Evolutionary conservation across 2,888 invertebrate genomes (phyloP), one percentile per base, ranked within the genome.

Genomic region (Salticus scenicus): DNA sequence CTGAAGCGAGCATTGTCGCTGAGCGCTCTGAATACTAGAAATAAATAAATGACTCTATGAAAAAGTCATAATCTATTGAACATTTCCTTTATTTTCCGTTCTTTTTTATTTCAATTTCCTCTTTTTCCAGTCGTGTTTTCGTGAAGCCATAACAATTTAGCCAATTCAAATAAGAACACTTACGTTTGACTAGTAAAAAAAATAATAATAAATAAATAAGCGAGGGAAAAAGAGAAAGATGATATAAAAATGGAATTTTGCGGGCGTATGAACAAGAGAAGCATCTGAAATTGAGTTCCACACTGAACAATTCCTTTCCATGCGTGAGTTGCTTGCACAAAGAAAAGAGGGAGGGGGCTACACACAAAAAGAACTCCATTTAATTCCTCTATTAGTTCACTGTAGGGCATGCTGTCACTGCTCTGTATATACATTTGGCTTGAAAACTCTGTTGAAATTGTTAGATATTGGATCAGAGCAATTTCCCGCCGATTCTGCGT

Each of bases 141-240:
- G 67, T 73, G 77, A 67, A 83, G 73, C 83, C 51, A 83, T 83
- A 77, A 83, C 83, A 83, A 83, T 83, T 83, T 83, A 76, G 83
- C 66, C 83, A 83, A 83, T 83, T 83, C 83, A 83, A 83, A 83
- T 83, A 83, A 77, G 77, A 83, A 77, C 83, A 67, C 73, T 83
- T 83, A 83, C 71, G 75, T 83, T 72, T 77, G 77, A 67, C 73
- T 51, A 31, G 28, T 47, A 70, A 47, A 51, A 42, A 42, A 64
- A 57, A 63, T 8, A 42, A 70, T 8, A 70, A 70, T 17, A 63
- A 37, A 64, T 17, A 14, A 66, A 72, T 66, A 79, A 72, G 41
- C n/a, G 51, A 77, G 27, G 14, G 17, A 74, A 63, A 63, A 42
- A 31, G 24, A 37, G 74, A 76, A 77, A 70, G 72, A 77, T 73